A percentile compares a stretch with the other conserved stretches of the same genome.
These are phyloP conservation scores for Casuarius casuarius DNA, from an alignment of 2,113 vertebrate genomes.

Conservation along the genomic window DNA sequence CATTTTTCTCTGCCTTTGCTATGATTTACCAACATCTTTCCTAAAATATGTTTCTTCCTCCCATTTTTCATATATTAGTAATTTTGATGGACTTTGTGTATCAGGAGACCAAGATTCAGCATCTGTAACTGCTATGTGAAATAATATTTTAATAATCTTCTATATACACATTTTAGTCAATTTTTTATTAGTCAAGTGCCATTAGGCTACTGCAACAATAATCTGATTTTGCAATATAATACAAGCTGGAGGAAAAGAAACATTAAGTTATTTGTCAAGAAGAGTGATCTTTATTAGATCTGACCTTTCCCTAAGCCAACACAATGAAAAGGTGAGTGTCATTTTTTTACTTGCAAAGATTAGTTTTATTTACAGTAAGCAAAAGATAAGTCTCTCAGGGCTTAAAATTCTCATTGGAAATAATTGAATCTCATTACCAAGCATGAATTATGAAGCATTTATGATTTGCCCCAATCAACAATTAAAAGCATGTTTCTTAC, in stretches of 20 bases:
- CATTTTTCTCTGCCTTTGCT: neutral
- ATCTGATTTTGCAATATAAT: conserved; percentile 23
- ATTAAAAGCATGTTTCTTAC: conserved; percentile 38
- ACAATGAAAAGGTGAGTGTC: conserved; percentile 32
- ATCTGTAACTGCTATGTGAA: neutral
- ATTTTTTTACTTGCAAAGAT: conserved; percentile 46
- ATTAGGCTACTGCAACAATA: neutral
- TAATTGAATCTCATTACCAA: conserved; percentile 74
- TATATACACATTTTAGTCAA: neutral
- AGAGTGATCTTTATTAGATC: conserved; percentile 37
- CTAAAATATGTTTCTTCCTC: neutral
- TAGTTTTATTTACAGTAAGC: conserved; percentile 63
- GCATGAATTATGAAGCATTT: conserved; percentile 2
- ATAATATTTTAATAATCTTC: neutral
- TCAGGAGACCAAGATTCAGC: neutral
- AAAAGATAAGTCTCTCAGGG: neutral
- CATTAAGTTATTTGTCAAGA: conserved; percentile 31
- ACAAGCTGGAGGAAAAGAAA: neutral
- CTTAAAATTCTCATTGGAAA: conserved; percentile 51
- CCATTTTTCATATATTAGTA: neutral
- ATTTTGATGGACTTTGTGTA: neutral
- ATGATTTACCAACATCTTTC: neutral
- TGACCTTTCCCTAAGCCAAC: conserved; percentile 24
- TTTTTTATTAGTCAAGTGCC: neutral
- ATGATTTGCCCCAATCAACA: conserved; percentile 42